A percentile compares a stretch with the other conserved stretches of the same genome.
These are phyloP conservation scores for Danaus melanippus DNA, from an alignment of 1,140 invertebrate genomes.

Conservation along the genomic window DNA sequence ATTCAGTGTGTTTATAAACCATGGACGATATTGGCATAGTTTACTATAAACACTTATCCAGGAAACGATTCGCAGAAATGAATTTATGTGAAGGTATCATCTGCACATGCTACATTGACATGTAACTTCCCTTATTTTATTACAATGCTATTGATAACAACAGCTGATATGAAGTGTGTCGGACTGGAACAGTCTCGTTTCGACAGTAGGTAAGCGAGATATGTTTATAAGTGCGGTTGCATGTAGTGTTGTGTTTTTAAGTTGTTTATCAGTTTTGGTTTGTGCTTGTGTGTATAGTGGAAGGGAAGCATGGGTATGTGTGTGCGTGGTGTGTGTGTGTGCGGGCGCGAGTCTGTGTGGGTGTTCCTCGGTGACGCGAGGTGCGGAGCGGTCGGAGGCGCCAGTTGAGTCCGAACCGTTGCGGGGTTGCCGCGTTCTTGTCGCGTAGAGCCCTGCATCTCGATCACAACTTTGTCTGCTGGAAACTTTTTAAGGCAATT, in stretches of 20 bases:
- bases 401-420: constrained; percentile 53
- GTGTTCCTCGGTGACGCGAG: constrained; percentile 44
- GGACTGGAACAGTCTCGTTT: constrained; percentile 14
- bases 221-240: constrained; percentile 53
- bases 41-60: no score
- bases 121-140: constrained; percentile 12
- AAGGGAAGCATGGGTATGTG: constrained; percentile 24
- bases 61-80: no score
- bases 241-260: constrained; percentile 55
- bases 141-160: constrained; percentile 23
- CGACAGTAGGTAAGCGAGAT: constrained; percentile 33
- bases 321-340: constrained; percentile 26
- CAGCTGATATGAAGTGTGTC: constrained; percentile 19
- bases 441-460: constrained; percentile 47
- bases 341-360: constrained; percentile 39
- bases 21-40: no score
- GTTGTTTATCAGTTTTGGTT: constrained; percentile 58
- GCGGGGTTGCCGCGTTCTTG: constrained; percentile 49
- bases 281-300: constrained; percentile 31
- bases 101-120: no score
- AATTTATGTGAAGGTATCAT: no score
- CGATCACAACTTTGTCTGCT: constrained; percentile 63
- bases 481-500: constrained; percentile 66
- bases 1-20: no score
- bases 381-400: constrained; percentile 49